A percentile compares a stretch with the other conserved stretches of the same genome.
Evolutionary conservation across 2,888 invertebrate genomes (phyloP).

Genomic region (Macrosoma leucophasiata): DNA sequence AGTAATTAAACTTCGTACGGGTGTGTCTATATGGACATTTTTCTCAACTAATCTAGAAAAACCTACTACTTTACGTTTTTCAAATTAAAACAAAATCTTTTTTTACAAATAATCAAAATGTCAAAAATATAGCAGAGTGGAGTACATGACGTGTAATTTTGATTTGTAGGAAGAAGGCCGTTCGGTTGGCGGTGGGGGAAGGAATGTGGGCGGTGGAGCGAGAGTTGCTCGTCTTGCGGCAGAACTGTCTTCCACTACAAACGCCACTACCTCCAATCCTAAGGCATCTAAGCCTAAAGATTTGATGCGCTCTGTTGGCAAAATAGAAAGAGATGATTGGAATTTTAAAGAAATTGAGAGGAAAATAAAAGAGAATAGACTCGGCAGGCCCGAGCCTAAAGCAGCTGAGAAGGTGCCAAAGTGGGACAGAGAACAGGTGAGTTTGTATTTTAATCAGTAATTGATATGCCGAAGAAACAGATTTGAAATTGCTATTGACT

Average conservation of each 20-base stretch:
- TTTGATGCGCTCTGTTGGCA: slow-evolving; percentile 89
- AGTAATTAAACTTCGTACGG: no score
- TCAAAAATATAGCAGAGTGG: no score
- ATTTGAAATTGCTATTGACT: no score
- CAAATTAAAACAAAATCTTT: no score
- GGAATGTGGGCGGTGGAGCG: slow-evolving; percentile 46
- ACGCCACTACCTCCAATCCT: slow-evolving; percentile 69
- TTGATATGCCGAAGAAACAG: no score
- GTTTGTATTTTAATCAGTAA: slow-evolving; percentile 10
- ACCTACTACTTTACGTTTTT: no score
- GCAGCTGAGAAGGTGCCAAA: slow-evolving; percentile 89
- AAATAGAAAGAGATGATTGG: slow-evolving; percentile 93
- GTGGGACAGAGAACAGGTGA: slow-evolving; percentile 90
- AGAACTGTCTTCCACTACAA: slow-evolving; percentile 82
- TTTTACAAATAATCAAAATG: no score
- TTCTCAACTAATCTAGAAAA: no score
- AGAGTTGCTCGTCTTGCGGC: slow-evolving; percentile 77
- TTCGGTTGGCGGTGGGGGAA: slow-evolving; percentile 48
- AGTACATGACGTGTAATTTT: no score
- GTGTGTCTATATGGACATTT: no score
- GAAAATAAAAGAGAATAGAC: slow-evolving; percentile 87
- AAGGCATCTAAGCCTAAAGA: slow-evolving; percentile 84
- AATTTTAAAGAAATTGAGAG: slow-evolving; percentile 93
- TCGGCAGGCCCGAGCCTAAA: slow-evolving; percentile 77
- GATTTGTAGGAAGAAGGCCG: slow-evolving; percentile 59